These are phyloP conservation scores for Megaceryle maxima DNA, from an alignment of 2,113 vertebrate genomes.

Conservation along the genomic window DNA sequence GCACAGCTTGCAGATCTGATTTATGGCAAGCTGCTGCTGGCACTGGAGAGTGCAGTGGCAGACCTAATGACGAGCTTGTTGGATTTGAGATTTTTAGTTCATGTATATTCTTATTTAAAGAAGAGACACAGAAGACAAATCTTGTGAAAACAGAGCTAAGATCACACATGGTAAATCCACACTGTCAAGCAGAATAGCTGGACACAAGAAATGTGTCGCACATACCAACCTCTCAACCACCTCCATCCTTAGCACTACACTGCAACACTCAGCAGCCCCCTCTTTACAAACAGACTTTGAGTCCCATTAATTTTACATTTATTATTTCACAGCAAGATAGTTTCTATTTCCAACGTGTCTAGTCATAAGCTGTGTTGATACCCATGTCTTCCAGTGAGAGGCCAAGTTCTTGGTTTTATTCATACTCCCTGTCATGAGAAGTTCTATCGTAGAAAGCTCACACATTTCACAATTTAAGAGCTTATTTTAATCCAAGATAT, in stretches of 20 bases:
- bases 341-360: not conserved
- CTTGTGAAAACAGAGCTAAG: fast-evolving
- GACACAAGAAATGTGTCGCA: not conserved
- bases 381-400: not conserved
- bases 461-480: not conserved
- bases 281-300: not conserved
- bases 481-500: conserved; percentile 19
- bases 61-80: not conserved
- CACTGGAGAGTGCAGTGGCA: not conserved
- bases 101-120: not conserved
- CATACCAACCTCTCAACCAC: not conserved
- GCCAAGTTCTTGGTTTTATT: not conserved
- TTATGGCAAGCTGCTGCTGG: not conserved
- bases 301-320: not conserved
- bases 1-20: not conserved
- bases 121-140: not conserved
- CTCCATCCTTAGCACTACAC: not conserved
- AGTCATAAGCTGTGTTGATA: not conserved
- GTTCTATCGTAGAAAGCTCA: not conserved
- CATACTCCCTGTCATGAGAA: not conserved
- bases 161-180: not conserved
- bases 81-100: not conserved
- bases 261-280: not conserved
- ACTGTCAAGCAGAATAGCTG: not conserved
- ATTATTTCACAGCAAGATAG: not conserved